Base-by-base conservation (phyloP, 2,113 vertebrate genomes). In the Emydocephalus ijimae region DNA sequence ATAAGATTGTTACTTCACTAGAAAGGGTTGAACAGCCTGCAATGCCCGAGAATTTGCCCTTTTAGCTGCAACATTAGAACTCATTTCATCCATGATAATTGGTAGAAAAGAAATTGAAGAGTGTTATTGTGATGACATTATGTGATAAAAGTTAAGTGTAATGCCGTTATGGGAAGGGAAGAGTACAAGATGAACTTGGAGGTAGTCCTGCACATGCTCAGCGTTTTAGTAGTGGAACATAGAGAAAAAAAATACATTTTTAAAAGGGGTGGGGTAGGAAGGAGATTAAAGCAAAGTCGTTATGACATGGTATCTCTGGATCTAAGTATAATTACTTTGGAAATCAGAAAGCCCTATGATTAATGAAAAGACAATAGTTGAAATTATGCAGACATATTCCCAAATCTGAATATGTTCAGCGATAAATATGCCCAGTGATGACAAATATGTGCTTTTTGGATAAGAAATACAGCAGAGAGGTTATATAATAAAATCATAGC, bases 401-500 rank as follows among this genome's bases (percentile, higher is more conserved):
- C 45, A 87, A 12, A 61, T 85, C n/a, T 89, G 15, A 69, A 69
- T 69, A 69, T 69, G 64, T 15, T 69, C 64, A 69, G 29, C 1
- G 12, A 69, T 69, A 29, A 69, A n/a, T 69, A n/a, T 69, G 64
- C 64, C 29, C 74, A 56, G 20, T 5, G 9, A 64, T 48, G 56
- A 14, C 39, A 85, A 29, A 23, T 59, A n/a, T 29, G 34, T 57
- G 56, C n/a, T 61, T 29, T 21, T 56, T 43, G 29, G 34, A 18
- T 87, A 69, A 87, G 87, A 90, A 93, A 89, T 54, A 26, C 21
- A 87, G 56, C 64, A 52, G 54, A 24, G 26, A 64, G 8, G 50
- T 90, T 90, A 43, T 50, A 50, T 69, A 90, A 90, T 43, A 43
- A 85, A 74, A 93, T 87, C 91, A 92, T 34, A 87, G 54, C 56